Percentiles rank a stretch among this genome's conserved stretches.
These are phyloP conservation scores for Melanotaenia maccullochi DNA, from an alignment of 2,797 vertebrate genomes.

Conservation along the genomic window DNA sequence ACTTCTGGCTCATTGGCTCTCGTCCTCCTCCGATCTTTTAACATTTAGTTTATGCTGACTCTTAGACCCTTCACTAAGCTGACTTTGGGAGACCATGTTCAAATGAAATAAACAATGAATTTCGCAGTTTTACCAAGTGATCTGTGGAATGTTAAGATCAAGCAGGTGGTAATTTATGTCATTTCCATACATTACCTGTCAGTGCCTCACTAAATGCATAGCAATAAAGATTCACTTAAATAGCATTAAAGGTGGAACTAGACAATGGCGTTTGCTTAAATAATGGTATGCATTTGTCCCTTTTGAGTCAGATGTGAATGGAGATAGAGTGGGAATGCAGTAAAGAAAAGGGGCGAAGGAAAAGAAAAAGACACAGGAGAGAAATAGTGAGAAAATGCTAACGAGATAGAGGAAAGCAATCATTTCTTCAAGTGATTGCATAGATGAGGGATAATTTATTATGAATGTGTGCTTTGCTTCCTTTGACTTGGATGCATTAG, in stretches of 20 bases:
- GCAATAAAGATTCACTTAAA: conserved; percentile 57
- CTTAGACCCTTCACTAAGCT: background rate
- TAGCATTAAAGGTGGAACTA: conserved; percentile 53
- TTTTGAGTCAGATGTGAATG: conserved; percentile 51
- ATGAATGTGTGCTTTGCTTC: conserved; percentile 71
- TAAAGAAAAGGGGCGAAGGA: conserved; percentile 26
- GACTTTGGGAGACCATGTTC: background rate
- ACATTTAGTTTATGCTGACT: conserved; percentile 4
- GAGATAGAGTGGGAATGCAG: conserved; percentile 42
- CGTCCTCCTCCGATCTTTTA: background rate
- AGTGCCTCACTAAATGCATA: conserved; percentile 55
- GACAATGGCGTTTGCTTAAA: conserved; percentile 57
- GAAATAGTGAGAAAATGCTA: conserved; percentile 55
- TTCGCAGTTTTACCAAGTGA: background rate
- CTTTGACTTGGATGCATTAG: conserved; percentile 80
- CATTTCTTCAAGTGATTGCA: conserved; percentile 76
- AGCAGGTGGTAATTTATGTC: conserved; percentile 60
- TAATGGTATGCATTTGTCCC: conserved; percentile 67
- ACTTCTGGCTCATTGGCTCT: background rate
- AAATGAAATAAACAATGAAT: conserved; percentile 16
- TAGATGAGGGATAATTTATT: conserved; percentile 76
- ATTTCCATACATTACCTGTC: conserved; percentile 70
- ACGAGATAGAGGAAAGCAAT: conserved; percentile 72
- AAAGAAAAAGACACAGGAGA: conserved; percentile 32
- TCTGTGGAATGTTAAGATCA: conserved; percentile 37